Conservation (phyloP, 2,888 invertebrate genomes). For the Zaprionus bogoriensis region DNA sequence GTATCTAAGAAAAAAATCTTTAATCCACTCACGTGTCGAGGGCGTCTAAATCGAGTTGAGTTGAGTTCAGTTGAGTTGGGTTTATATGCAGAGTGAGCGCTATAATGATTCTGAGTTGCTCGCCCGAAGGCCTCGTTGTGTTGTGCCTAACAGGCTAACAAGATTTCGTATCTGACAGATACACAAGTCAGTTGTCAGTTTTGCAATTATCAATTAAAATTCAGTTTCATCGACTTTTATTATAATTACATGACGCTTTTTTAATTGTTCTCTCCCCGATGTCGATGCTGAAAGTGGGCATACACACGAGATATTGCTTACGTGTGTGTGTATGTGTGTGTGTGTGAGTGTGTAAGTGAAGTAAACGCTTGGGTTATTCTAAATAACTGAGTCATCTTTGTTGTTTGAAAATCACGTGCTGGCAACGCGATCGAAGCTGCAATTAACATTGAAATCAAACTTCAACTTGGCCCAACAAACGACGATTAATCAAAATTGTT, state of each 20-base stretch:
- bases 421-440: slow-evolving; percentile 18
- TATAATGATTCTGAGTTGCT: neutral
- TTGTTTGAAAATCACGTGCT: slow-evolving; percentile 24
- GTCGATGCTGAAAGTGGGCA: neutral
- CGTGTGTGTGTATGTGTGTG: neutral
- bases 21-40: too few relatives aligned
- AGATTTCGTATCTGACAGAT: slow-evolving; percentile 39
- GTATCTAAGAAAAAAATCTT: too few relatives aligned
- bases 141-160: slow-evolving; percentile 1
- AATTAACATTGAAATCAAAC: slow-evolving; percentile 55
- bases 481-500: slow-evolving; percentile 44
- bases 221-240: slow-evolving; percentile 34
- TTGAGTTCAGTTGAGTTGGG: neutral
- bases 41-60: too few relatives aligned
- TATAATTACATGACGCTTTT: slow-evolving; percentile 24
- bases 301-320: neutral
- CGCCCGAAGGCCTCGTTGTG: neutral
- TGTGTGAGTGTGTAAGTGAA: neutral
- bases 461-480: slow-evolving; percentile 25
- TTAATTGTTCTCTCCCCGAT: slow-evolving; percentile 31
- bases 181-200: slow-evolving; percentile 38
- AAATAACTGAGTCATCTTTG: slow-evolving; percentile 36
- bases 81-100: neutral
- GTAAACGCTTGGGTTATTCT: slow-evolving; percentile 18
- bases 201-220: slow-evolving; percentile 26